Conservation (phyloP, 1,140 invertebrate species). For the Battus philenor region DNA sequence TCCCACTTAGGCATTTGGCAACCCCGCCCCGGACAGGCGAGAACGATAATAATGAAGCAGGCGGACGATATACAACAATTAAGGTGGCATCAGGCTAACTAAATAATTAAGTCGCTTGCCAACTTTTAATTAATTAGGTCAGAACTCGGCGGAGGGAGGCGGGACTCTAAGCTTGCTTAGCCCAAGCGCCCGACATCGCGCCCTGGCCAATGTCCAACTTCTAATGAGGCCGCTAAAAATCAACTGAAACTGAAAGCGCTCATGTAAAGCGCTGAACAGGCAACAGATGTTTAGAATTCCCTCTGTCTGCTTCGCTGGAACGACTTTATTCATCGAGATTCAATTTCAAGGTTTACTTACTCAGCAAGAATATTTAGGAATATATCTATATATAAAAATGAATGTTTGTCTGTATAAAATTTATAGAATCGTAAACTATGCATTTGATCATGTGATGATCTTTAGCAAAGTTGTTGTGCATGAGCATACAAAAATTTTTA, state of each 20-base stretch:
- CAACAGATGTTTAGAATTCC: too few relatives aligned
- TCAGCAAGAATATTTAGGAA: too few relatives aligned
- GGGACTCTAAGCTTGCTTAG: slow-evolving; percentile 17
- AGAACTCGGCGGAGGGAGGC: slow-evolving; percentile 17
- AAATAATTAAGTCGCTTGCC: slow-evolving; percentile 21
- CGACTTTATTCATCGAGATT: too few relatives aligned
- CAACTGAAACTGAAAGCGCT: slow-evolving; percentile 23
- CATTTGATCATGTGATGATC: too few relatives aligned
- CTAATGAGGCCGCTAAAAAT: slow-evolving; percentile 34
- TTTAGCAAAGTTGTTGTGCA: too few relatives aligned
- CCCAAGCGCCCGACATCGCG: slow-evolving; percentile 22
- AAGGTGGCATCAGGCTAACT: slow-evolving; percentile 17
- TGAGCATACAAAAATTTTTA: too few relatives aligned
- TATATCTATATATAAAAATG: too few relatives aligned
- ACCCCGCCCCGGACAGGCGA: slow-evolving; percentile 10
- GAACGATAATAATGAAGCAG: slow-evolving; percentile 11
- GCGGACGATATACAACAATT: slow-evolving; percentile 11
- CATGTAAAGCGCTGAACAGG: neutral
- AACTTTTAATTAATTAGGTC: slow-evolving; percentile 25
- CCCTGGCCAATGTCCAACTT: slow-evolving; percentile 26
- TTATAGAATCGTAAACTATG: too few relatives aligned
- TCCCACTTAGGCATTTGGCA: slow-evolving; percentile 14
- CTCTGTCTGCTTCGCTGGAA: too few relatives aligned
- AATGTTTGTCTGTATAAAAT: too few relatives aligned
- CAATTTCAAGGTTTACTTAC: too few relatives aligned